Evolutionary conservation across 2,113 vertebrate genomes (phyloP).

Genomic region (Kryptolebias marmoratus): DNA sequence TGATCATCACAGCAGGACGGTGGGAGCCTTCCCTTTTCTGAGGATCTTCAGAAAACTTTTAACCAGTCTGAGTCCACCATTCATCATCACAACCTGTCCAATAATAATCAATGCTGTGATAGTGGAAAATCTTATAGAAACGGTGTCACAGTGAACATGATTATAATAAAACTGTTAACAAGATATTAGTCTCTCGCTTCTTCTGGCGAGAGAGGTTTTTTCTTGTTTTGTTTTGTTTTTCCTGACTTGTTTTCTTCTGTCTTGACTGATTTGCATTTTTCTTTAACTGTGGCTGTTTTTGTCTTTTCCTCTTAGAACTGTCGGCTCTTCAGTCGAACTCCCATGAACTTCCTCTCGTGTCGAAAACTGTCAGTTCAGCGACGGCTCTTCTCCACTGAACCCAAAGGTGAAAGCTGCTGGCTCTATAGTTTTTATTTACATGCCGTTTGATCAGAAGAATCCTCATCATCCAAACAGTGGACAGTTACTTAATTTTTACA

Average conservation of each 20-base stretch:
- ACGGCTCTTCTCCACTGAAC: slow-evolving; percentile 67
- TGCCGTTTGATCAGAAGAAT: too few species aligned
- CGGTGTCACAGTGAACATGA: too few species aligned
- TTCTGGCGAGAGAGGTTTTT: not conserved
- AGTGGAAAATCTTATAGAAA: too few species aligned
- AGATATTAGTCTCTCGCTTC: not conserved
- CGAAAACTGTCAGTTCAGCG: slow-evolving; percentile 34
- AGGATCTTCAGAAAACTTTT: too few species aligned
- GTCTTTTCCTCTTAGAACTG: slow-evolving; percentile 48
- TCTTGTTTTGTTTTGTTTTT: not conserved
- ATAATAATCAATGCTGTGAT: too few species aligned
- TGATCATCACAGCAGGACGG: too few species aligned
- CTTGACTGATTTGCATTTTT: not conserved
- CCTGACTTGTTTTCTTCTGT: not conserved
- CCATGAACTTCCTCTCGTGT: slow-evolving; percentile 28
- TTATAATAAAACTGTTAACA: too few species aligned
- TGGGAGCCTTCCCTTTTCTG: too few species aligned
- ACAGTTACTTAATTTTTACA: too few species aligned
- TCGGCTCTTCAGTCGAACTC: slow-evolving; percentile 1
- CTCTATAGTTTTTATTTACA: not conserved
- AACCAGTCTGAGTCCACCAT: too few species aligned
- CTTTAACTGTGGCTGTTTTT: not conserved
- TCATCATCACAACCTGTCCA: too few species aligned
- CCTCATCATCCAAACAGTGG: too few species aligned
- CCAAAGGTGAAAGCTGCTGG: slow-evolving; percentile 74